Evolutionary conservation across 2,888 invertebrate genomes (phyloP).

Genomic region (Willowsia nigromaculata): DNA sequence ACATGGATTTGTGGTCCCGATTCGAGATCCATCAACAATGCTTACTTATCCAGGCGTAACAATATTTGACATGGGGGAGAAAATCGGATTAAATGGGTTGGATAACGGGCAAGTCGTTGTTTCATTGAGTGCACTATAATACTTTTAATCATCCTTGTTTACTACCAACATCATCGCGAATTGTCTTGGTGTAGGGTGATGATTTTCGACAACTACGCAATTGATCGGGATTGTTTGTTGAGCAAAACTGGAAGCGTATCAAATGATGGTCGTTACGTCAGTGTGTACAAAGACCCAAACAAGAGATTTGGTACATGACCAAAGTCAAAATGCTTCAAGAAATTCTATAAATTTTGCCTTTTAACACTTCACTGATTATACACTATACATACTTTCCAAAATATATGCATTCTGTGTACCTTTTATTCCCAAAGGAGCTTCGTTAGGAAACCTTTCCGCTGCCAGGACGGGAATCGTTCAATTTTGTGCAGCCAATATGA

Average conservation of each 20-base stretch:
- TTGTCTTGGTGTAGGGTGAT: slow-evolving; percentile 82
- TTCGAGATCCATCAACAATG: slow-evolving; percentile 88
- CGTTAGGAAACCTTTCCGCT: slow-evolving; percentile 75
- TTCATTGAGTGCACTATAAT: no score
- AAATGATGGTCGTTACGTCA: slow-evolving; percentile 91
- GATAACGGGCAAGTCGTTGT: slow-evolving; percentile 41
- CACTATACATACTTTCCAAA: no score
- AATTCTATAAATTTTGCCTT: neutral
- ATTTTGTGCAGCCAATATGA: slow-evolving; percentile 74
- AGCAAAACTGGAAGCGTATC: slow-evolving; percentile 95
- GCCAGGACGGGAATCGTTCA: slow-evolving; percentile 72
- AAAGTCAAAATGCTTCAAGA: neutral
- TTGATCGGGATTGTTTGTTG: slow-evolving; percentile 90
- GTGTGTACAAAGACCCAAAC: slow-evolving; percentile 93
- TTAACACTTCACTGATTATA: neutral
- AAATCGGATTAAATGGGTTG: slow-evolving; percentile 93
- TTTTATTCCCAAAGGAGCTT: slow-evolving; percentile 64
- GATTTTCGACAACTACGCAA: slow-evolving; percentile 92
- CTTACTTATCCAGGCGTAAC: slow-evolving; percentile 87
- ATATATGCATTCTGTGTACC: neutral
- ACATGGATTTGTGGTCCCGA: slow-evolving; percentile 93
- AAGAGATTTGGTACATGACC: slow-evolving; percentile 86
- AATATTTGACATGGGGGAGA: slow-evolving; percentile 96
- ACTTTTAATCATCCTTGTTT: no score
- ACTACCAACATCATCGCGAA: no score